These are phyloP conservation scores for Carassius gibelio DNA, from an alignment of 2,113 vertebrate species.

Conservation along the genomic window DNA sequence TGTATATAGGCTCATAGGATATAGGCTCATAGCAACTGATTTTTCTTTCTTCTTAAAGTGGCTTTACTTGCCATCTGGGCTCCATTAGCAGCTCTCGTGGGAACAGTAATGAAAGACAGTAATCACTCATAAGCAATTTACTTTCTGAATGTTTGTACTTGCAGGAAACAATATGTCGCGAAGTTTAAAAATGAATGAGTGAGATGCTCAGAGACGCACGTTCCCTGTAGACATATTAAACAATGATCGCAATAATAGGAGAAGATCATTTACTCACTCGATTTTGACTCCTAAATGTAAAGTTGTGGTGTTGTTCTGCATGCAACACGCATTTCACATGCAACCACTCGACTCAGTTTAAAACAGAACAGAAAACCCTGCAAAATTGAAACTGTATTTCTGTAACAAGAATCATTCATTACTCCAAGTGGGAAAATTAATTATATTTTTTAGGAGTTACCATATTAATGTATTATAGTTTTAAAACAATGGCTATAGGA, in stretches of 20 bases:
- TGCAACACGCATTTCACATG: background rate
- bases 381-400: background rate
- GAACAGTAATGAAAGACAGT: conserved; percentile 65
- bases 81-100: conserved; percentile 55
- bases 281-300: conserved; percentile 6
- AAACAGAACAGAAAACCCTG: background rate
- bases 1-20: background rate
- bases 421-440: background rate
- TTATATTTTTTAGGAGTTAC: background rate
- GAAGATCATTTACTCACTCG: conserved; percentile 1
- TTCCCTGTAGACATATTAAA: conserved; percentile 26
- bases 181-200: conserved; percentile 51
- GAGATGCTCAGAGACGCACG: conserved; percentile 34
- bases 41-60: conserved; percentile 32
- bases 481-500: background rate
- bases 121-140: conserved; percentile 65
- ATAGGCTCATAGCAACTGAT: background rate
- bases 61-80: conserved; percentile 58
- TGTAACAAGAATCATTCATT: background rate
- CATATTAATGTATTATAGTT: background rate
- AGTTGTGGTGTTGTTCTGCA: background rate
- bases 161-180: conserved; percentile 49
- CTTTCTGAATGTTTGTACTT: conserved; percentile 82
- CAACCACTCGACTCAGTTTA: background rate
- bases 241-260: conserved; percentile 39